phyloP scores from a whole-genome alignment of 2,888 invertebrate genomes.

The Caenorhabditis virilis region DNA sequence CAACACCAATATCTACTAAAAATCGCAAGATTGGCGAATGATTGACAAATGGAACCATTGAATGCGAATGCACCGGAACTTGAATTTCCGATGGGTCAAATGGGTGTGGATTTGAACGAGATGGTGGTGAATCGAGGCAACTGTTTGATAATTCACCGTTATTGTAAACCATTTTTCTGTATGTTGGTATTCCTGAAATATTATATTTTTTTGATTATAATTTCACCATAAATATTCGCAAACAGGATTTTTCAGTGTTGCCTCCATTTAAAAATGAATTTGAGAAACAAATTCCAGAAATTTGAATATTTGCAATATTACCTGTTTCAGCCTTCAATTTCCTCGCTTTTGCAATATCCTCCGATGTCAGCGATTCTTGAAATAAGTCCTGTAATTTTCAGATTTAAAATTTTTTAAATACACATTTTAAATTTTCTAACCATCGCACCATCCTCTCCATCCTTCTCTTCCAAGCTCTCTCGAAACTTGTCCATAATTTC shows the following conservation, averaged over 20 bases:
- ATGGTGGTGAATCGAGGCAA: conserved; percentile 56
- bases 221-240: no score
- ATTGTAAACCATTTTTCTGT: conserved; percentile 54
- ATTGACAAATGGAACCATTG: conserved; percentile 62
- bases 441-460: no score
- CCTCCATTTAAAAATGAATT: no score
- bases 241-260: no score
- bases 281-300: not conserved
- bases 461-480: no score
- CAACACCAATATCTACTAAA: conserved; percentile 62
- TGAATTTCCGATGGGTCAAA: conserved; percentile 53
- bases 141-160: conserved; percentile 60
- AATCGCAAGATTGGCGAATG: conserved; percentile 53
- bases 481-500: conserved; percentile 14
- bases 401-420: no score
- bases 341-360: conserved; percentile 9
- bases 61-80: conserved; percentile 61
- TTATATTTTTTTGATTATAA: no score
- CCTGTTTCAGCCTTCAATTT: conserved; percentile 22
- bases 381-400: no score
- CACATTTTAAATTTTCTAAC: no score
- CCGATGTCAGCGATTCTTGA: not conserved
- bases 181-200: conserved; percentile 41
- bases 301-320: not conserved
- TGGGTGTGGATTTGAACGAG: conserved; percentile 62